phyloP scores from a whole-genome alignment of 2,888 invertebrate species.

The Ennomos quercinarius region DNA sequence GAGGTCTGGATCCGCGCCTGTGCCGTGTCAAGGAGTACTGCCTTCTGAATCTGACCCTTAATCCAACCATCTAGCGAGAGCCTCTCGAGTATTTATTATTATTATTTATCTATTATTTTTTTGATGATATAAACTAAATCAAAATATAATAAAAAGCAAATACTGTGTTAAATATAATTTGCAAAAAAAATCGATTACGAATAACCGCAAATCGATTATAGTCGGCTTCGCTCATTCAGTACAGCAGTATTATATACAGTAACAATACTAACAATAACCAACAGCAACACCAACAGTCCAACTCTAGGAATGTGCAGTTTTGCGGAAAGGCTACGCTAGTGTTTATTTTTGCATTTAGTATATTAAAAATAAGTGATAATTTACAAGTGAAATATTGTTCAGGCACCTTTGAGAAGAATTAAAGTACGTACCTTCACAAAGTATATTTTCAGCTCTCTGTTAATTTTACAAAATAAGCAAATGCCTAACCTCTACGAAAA shows the following conservation, averaged over 20 bases:
- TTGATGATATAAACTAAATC: no score
- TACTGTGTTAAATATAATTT: no score
- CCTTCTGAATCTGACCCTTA: no score
- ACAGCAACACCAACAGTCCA: no score
- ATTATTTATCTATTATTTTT: no score
- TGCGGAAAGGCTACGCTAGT: slow-evolving; percentile 56
- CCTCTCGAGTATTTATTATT: no score
- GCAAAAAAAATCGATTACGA: no score
- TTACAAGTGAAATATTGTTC: slow-evolving; percentile 70
- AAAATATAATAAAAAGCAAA: no score
- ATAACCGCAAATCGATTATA: background rate
- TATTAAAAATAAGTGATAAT: slow-evolving; percentile 75
- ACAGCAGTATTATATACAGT: slow-evolving; percentile 44
- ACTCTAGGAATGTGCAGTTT: slow-evolving; percentile 60
- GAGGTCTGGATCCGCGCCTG: no score
- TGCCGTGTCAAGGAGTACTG: no score
- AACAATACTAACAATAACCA: background rate
- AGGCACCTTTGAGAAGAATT: slow-evolving; percentile 51
- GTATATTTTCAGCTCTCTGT: background rate
- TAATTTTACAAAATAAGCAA: slow-evolving; percentile 2
- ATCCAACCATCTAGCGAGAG: no score
- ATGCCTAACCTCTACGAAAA: slow-evolving; percentile 35
- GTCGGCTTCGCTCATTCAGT: background rate
- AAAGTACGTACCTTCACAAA: slow-evolving; percentile 56
- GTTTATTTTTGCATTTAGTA: slow-evolving; percentile 75